These are phyloP conservation scores for Gasterosteus aculeatus DNA, from an alignment of 2,113 vertebrate species.

Conservation along the genomic window DNA sequence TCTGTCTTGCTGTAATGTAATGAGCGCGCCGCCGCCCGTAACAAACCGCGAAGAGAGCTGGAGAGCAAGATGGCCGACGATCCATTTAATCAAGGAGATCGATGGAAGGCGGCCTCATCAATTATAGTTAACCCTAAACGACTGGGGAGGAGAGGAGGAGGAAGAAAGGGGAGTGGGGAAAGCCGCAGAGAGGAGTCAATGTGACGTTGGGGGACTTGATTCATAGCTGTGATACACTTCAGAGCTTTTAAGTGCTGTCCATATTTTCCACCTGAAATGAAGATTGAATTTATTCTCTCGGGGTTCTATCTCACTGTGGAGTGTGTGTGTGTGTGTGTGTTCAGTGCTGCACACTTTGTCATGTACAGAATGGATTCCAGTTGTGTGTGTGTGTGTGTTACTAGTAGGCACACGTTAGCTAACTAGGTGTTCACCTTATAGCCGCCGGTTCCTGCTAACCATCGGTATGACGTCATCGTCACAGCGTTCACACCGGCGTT, in stretches of 20 bases:
- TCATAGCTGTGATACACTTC: constrained; percentile 70
- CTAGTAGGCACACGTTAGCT: too few relatives aligned
- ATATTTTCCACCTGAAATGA: constrained; percentile 75
- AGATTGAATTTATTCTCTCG: constrained; percentile 67
- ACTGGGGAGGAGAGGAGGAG: background rate
- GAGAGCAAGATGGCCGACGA: constrained; percentile 55
- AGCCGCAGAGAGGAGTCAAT: background rate
- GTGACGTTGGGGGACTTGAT: constrained; percentile 50
- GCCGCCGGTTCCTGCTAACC: too few relatives aligned
- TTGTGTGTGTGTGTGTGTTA: background rate
- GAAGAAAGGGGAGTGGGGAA: background rate
- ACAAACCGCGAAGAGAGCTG: constrained; percentile 49
- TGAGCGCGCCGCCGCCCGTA: constrained; percentile 38
- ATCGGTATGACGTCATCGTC: too few relatives aligned
- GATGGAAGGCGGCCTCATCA: constrained; percentile 61
- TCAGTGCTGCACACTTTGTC: constrained; percentile 5
- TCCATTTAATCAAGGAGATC: constrained; percentile 75
- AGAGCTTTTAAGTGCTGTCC: constrained; percentile 71
- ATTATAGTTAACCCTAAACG: constrained; percentile 66
- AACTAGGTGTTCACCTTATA: too few relatives aligned
- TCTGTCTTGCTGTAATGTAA: constrained; percentile 53
- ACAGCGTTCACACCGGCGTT: too few relatives aligned
- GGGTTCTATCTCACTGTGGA: constrained; percentile 30
- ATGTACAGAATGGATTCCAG: background rate
- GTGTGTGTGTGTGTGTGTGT: constrained; percentile 3